Conservation (phyloP, 1,140 invertebrate genomes). For the Coelopa frigida region DNA sequence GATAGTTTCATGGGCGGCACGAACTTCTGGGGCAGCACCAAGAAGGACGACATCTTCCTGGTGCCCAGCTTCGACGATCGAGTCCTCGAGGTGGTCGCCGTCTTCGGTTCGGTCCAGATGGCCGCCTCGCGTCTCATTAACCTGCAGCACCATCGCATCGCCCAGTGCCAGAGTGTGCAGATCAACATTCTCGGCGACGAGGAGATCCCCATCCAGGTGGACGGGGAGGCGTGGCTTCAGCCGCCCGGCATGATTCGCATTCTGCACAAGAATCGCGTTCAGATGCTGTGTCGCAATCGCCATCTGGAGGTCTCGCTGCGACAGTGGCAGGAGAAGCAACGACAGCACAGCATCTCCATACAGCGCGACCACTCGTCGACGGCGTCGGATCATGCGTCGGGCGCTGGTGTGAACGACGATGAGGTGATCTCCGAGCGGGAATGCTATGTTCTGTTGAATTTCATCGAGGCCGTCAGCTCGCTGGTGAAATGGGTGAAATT, state of each 20-base stretch:
- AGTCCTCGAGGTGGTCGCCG: conserved; percentile 90
- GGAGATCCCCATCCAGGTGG: conserved; percentile 86
- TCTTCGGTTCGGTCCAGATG: conserved; percentile 96
- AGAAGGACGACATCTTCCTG: conserved; percentile 81
- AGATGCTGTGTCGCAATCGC: conserved; percentile 88
- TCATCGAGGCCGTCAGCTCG: conserved; percentile 73
- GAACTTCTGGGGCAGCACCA: conserved; percentile 94
- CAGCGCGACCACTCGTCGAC: conserved; percentile 40
- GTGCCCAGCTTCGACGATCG: conserved; percentile 88
- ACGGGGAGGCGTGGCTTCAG: conserved; percentile 98
- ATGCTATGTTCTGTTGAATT: conserved; percentile 62
- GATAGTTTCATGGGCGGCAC: conserved; percentile 92
- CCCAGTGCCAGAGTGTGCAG: conserved; percentile 90
- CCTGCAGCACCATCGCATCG: conserved; percentile 92
- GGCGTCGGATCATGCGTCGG: conserved; percentile 39
- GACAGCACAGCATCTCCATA: conserved; percentile 49
- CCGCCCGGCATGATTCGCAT: conserved; percentile 92
- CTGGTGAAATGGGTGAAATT: conserved; percentile 78
- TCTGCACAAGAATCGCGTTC: conserved; percentile 92
- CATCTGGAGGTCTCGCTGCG: conserved; percentile 81
- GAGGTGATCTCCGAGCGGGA: conserved; percentile 54
- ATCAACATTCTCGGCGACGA: conserved; percentile 89
- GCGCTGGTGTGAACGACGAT: conserved; percentile 39
- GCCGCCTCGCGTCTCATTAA: conserved; percentile 90
- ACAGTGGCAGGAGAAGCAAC: conserved; percentile 91